phyloP scores from a whole-genome alignment of 1,140 invertebrate genomes.

The Papilio xuthus region DNA sequence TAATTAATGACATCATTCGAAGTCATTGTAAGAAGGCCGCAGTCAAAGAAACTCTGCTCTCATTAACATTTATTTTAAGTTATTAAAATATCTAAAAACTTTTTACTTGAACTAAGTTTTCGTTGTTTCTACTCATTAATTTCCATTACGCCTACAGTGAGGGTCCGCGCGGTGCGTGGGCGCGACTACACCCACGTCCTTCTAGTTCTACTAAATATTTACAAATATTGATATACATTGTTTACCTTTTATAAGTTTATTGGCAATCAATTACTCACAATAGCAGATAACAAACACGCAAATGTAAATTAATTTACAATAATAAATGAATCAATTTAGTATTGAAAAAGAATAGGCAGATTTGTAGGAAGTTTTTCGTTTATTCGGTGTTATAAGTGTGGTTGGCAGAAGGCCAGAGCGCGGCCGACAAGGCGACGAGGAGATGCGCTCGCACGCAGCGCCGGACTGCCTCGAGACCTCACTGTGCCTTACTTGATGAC shows the following conservation, averaged over 20 bases:
- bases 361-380: neutral
- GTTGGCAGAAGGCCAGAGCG: conserved; percentile 5
- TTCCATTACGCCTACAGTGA: neutral
- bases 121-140: neutral
- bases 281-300: no score
- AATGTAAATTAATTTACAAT: no score
- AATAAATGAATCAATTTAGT: neutral
- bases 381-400: neutral
- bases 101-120: neutral
- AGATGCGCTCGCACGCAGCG: neutral
- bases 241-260: neutral
- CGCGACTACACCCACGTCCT: neutral
- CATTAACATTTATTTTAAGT: neutral
- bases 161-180: neutral
- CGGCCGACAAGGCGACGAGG: neutral
- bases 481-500: neutral
- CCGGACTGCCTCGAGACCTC: neutral
- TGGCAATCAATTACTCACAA: neutral
- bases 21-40: neutral
- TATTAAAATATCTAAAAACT: neutral
- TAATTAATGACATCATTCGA: neutral
- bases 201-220: neutral
- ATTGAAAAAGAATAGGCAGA: neutral
- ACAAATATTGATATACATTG: neutral
- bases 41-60: neutral